A percentile compares a stretch with the other conserved stretches of the same genome.
Conservation (phyloP, 2,113 vertebrate genomes). For the Circaetus cinerascens region DNA sequence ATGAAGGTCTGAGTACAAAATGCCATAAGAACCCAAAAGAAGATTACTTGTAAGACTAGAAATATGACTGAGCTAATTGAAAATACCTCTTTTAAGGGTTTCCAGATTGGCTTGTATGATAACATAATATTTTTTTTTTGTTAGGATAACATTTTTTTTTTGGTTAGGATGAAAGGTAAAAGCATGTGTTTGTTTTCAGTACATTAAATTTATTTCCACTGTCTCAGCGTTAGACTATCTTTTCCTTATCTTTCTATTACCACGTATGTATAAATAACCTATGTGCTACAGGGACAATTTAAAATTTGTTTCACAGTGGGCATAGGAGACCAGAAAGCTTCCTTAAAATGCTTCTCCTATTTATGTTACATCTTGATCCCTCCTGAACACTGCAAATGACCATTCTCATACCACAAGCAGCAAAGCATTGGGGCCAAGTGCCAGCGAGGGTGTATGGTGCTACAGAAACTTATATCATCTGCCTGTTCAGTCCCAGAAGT, state of each 20-base stretch:
- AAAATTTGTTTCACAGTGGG: neutral
- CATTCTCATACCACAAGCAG: neutral
- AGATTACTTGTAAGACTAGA: neutral
- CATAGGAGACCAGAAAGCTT: neutral
- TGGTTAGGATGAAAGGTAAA: neutral
- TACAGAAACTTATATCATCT: neutral
- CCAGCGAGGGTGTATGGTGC: neutral
- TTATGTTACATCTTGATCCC: neutral
- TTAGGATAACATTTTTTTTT: neutral
- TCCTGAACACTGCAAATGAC: neutral
- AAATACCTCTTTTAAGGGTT: neutral
- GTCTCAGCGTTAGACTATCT: neutral
- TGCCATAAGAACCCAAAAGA: neutral
- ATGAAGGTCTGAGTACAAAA: neutral
- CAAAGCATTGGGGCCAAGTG: neutral
- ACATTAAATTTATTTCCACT: neutral
- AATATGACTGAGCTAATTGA: neutral
- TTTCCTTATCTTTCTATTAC: neutral
- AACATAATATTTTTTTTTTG: neutral
- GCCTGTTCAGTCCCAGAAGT: neutral
- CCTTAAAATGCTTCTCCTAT: neutral
- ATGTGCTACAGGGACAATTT: neutral
- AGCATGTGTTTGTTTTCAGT: neutral
- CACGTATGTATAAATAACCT: neutral
- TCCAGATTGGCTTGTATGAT: neutral